Evolutionary conservation across 2,113 vertebrate species (phyloP).

Genomic region (Falco punctatus): DNA sequence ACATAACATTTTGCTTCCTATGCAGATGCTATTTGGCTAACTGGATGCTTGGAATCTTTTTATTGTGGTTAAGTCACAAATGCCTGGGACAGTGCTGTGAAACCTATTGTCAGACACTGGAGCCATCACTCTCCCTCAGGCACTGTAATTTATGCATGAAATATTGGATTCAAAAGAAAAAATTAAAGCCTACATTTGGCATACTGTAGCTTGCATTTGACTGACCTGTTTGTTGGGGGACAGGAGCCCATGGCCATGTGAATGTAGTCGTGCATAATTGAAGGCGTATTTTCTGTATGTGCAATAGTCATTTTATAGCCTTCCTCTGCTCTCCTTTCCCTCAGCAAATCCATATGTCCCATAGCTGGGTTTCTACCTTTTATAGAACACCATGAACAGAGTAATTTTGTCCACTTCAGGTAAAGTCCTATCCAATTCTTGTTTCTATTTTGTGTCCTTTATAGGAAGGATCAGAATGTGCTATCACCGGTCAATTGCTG

Average conservation of each 20-base stretch:
- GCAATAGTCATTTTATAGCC: not conserved
- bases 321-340: not conserved
- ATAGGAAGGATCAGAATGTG: constrained; percentile 94
- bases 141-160: not conserved
- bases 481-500: constrained; percentile 96
- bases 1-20: not conserved
- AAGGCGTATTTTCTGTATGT: not conserved
- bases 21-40: not conserved
- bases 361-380: not conserved
- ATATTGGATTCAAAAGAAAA: not conserved
- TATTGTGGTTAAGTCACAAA: not conserved
- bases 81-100: not conserved
- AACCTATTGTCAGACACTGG: not conserved
- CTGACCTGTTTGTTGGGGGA: not conserved
- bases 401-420: fast-evolving
- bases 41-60: not conserved
- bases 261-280: fast-evolving
- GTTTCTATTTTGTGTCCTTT: not conserved
- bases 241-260: not conserved
- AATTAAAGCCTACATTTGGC: not conserved
- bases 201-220: not conserved
- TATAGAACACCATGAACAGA: fast-evolving
- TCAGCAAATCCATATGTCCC: not conserved
- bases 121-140: not conserved
- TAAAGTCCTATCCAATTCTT: not conserved